These are phyloP conservation scores for Theristicus caerulescens DNA, from an alignment of 2,113 vertebrate genomes.

Conservation along the genomic window DNA sequence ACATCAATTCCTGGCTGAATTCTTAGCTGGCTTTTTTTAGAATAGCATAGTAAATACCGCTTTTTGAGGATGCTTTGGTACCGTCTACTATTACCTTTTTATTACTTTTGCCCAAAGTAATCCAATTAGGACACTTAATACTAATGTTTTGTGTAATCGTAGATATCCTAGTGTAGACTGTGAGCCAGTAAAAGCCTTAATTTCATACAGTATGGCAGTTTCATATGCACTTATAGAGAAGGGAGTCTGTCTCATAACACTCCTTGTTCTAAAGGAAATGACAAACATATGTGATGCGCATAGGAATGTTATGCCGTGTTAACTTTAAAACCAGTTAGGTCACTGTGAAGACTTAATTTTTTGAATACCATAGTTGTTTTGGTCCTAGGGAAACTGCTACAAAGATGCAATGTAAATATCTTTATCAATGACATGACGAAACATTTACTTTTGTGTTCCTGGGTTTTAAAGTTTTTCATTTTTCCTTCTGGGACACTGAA, in stretches of 20 bases:
- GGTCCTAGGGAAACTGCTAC: neutral
- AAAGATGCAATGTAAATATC: neutral
- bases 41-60: neutral
- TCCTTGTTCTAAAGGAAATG: neutral
- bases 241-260: neutral
- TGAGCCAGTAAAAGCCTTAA: neutral
- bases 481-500: neutral
- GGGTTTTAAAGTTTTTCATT: neutral
- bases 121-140: slow-evolving; percentile 18
- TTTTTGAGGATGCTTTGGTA: neutral
- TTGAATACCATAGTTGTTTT: slow-evolving; percentile 16
- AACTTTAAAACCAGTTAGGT: slow-evolving; percentile 56
- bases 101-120: slow-evolving; percentile 3
- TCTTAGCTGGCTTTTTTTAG: neutral
- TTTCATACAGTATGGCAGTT: neutral
- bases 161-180: neutral
- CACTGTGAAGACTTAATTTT: slow-evolving; percentile 30
- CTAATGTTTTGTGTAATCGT: slow-evolving; percentile 43
- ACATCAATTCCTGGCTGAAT: neutral
- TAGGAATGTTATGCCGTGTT: slow-evolving; percentile 1
- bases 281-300: neutral
- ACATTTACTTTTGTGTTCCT: neutral
- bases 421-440: neutral
- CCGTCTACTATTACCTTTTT: neutral
- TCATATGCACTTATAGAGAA: slow-evolving; percentile 9